Evolutionary conservation across 92 coral and sea anemone species (phyloP).

Genomic region (Desmophyllum pertusum): DNA sequence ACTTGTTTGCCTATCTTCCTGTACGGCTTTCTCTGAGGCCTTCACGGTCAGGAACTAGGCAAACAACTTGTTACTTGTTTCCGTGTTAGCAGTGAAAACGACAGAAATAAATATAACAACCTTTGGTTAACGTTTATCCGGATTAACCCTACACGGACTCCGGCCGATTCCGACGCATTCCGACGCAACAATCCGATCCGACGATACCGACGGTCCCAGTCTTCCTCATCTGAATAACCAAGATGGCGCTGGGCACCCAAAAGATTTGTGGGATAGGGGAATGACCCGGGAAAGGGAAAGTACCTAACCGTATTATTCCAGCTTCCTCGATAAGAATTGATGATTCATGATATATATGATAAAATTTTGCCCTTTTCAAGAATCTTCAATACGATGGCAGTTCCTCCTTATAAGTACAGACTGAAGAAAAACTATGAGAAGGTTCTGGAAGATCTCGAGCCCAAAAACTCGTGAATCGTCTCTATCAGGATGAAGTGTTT

Average conservation of each 20-base stretch:
- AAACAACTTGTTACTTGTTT: too few species aligned
- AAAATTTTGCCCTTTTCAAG: neutral
- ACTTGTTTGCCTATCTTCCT: too few species aligned
- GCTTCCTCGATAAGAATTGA: neutral
- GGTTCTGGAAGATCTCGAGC: conserved; percentile 76
- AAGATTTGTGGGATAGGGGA: conserved; percentile 14
- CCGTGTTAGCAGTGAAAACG: too few species aligned
- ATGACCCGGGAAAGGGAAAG: neutral
- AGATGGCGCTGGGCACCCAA: neutral
- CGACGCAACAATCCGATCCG: too few species aligned
- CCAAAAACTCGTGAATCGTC: conserved; percentile 67
- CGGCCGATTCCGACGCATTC: too few species aligned
- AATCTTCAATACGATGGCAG: conserved; percentile 1
- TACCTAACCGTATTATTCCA: neutral
- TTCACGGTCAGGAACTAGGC: too few species aligned
- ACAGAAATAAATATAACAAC: too few species aligned
- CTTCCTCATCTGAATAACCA: too few species aligned
- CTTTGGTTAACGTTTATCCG: too few species aligned
- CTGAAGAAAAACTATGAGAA: conserved; percentile 54
- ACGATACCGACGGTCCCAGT: too few species aligned
- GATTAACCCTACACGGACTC: too few species aligned
- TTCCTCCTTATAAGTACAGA: conserved; percentile 32
- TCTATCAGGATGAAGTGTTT: conserved; percentile 82
- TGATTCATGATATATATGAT: neutral
- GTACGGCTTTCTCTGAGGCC: too few species aligned